A percentile compares a stretch with the other conserved stretches of the same genome.
These are phyloP conservation scores for Achatina immaculata DNA, from an alignment of 1,140 invertebrate species.

Conservation along the genomic window DNA sequence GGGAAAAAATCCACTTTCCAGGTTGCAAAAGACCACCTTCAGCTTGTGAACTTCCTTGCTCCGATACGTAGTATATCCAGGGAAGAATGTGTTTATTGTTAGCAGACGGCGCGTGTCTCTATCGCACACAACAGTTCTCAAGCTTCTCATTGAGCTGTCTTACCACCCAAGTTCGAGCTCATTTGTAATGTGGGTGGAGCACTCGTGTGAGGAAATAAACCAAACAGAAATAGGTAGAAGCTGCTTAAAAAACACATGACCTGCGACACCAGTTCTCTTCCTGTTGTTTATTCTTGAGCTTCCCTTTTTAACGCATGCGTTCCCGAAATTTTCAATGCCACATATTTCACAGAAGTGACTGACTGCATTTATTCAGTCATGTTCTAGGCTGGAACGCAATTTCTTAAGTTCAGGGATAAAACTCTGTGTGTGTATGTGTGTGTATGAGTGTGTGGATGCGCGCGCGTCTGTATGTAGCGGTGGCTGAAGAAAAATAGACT, in stretches of 20 bases:
- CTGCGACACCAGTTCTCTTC: not conserved
- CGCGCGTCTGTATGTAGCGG: too few species aligned
- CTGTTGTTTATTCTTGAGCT: not conserved
- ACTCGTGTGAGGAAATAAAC: not conserved
- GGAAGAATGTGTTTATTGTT: too few species aligned
- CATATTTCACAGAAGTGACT: not conserved
- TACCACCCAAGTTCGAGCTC: not conserved
- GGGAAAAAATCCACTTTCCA: too few species aligned
- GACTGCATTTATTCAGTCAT: not conserved
- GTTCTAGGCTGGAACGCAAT: too few species aligned
- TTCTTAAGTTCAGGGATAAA: too few species aligned
- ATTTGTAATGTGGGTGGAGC: not conserved
- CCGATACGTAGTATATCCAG: too few species aligned
- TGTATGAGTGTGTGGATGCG: too few species aligned
- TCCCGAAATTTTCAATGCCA: not conserved
- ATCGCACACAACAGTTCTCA: not conserved
- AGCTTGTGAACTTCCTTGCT: too few species aligned
- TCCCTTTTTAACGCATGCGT: not conserved
- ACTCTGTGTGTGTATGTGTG: too few species aligned
- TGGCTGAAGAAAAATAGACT: too few species aligned
- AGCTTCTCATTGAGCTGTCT: not conserved
- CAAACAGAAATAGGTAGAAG: not conserved
- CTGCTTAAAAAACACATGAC: not conserved
- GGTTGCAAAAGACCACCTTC: too few species aligned
- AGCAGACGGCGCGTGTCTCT: not conserved